Evolutionary conservation across 37 sponge, comb jelly and placozoan genomes (phyloP), one percentile per base, ranked within the genome.

Genomic region (Spongia lamella): DNA sequence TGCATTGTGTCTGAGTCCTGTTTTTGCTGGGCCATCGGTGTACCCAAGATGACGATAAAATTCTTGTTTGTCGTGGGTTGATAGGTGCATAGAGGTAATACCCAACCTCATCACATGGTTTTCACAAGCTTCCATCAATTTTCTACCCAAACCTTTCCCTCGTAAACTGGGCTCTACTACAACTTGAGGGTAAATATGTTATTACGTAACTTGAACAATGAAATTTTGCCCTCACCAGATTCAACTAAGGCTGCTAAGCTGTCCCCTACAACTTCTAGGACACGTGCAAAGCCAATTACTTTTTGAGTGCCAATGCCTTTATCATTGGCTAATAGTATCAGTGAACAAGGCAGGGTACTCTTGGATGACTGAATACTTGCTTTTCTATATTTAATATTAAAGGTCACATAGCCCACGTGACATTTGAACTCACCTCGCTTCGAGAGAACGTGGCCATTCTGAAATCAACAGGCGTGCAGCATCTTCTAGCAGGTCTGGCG

Each of bases 11-110:
- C 79, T 61, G 27, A 56, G 56, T 17, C 67, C 61, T 14, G 40
- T 65, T 47, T 72, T 72, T 20, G 43, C 17, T 17, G 83, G 78
- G 0, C 89, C 79, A 24, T 51, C 66, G 16, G 35, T 30, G 61
- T 88, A 88, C 21, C 83, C 83, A 6, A 88, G 58, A 36, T 78
- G 89, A 63, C 29, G 17, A 66, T 88, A 88, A 53, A 88, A 88
- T 4, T 31, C 19, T 40, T 78, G 72, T 40, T 83, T 77, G 65
- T 88, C 89, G 24, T 88, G 83, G 36, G 83, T 88, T 13, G 89
- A 88, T 26, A 88, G 89, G 66, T 88, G 83, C 16, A 82, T 33
- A 21, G 56, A 29, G 21, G 47, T 39, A 22, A 43, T 60, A 26
- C 83, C 74, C 54, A 82, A 38, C 13, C 79, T 71, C 0, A n/a